phyloP scores from a whole-genome alignment of 2,888 invertebrate genomes.

The Heteropelma amictum region DNA sequence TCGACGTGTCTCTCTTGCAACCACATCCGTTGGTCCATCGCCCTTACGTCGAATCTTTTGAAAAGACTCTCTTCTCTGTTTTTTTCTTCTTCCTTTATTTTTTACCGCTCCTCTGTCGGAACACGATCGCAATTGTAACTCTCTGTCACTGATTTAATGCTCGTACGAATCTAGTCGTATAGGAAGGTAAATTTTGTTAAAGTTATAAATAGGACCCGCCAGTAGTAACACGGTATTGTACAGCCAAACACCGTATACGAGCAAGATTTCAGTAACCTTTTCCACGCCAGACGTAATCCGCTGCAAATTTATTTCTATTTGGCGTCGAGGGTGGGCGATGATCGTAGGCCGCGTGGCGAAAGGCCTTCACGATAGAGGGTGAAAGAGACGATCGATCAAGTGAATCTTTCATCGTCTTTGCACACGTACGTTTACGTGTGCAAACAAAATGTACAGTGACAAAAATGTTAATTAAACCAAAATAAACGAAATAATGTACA shows the following conservation, averaged over 20 bases:
- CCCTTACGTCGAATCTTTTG: constrained; percentile 8
- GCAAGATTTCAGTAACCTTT: constrained; percentile 54
- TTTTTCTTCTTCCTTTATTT: background rate
- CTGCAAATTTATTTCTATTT: constrained; percentile 73
- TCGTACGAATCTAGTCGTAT: constrained; percentile 22
- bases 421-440: background rate
- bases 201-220: background rate
- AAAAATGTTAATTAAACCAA: background rate
- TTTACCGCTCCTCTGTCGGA: constrained; percentile 23
- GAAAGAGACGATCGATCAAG: constrained; percentile 34
- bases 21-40: background rate
- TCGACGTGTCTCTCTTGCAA: background rate
- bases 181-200: constrained; percentile 5
- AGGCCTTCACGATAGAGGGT: constrained; percentile 29
- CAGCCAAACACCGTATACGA: too few species aligned
- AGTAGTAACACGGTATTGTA: constrained; percentile 1
- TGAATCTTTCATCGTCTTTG: constrained; percentile 30
- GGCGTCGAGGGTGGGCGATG: constrained; percentile 68
- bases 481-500: background rate
- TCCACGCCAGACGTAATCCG: constrained; percentile 64
- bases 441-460: background rate
- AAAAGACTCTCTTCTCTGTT: background rate
- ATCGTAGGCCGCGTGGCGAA: constrained; percentile 60
- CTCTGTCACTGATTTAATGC: constrained; percentile 46
- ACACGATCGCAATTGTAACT: constrained; percentile 43